Evolutionary conservation across 2,888 invertebrate genomes (phyloP), one percentile per base, ranked within the genome.

Genomic region (Entomobrya multifasciata): DNA sequence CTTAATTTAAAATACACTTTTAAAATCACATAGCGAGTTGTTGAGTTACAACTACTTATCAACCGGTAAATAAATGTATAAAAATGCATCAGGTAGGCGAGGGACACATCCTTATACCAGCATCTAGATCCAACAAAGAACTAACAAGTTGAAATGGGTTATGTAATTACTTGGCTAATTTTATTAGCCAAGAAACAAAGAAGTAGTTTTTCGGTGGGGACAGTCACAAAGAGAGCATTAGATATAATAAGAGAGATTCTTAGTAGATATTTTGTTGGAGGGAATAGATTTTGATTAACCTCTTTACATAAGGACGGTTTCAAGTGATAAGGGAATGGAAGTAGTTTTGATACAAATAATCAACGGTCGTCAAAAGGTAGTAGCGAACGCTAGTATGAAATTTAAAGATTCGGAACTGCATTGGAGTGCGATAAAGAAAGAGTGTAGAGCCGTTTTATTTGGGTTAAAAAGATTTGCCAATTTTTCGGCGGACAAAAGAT

Each of bases 161-260:
- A 15, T 91, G 91, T 83, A 84, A 85, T 0, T 91, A 90, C 44
- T 90, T 91, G 76, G 27, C 85, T 11, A 27, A 85, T n/a, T 91
- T 89, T 76, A 89, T 91, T 10, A 52, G 10, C 55, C 90, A 13
- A 11, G 67, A 15, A 83, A 49, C 8, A 82, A 83, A 17, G 70
- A 55, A 15, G 22, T 20, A 20, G 10, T n/a, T 13, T 78, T 78
- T 44, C 5, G n/a, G 11, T 85, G 85, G 85, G 65, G 70, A n/a
- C 8, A n/a, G 8, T 78, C 79, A 20, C 79, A 79, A 30, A 55
- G 79, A n/a, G n/a, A n/a, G n/a, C n/a, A n/a, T n/a, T n/a, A n/a
- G n/a, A n/a, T n/a, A n/a, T n/a, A n/a, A n/a, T n/a, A n/a, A n/a
- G n/a, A n/a, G n/a, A n/a, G n/a, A n/a, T n/a, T n/a, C n/a, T n/a